Conservation (phyloP, 2,797 vertebrate species). For the Heteromormyrus szaboi region DNA sequence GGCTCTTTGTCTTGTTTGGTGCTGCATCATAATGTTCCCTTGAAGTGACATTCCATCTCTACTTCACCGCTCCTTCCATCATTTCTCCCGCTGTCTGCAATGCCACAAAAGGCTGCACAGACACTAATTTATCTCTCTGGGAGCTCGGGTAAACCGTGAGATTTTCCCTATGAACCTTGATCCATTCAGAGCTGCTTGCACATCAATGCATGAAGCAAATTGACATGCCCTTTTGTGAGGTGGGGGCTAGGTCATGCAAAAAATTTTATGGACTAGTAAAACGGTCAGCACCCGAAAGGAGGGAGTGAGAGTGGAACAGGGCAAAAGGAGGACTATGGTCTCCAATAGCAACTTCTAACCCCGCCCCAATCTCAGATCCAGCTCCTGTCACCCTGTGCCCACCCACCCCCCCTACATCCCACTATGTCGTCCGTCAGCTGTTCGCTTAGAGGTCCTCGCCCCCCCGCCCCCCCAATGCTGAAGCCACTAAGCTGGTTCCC, state of each 20-base stretch:
- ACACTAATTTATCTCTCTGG: neutral
- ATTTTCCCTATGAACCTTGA: neutral
- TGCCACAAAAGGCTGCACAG: neutral
- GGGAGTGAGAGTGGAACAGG: neutral
- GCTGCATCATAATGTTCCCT: neutral
- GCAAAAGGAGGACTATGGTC: neutral
- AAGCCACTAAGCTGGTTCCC: slow-evolving; percentile 11
- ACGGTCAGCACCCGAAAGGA: neutral
- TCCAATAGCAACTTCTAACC: slow-evolving; percentile 23
- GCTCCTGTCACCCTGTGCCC: no score
- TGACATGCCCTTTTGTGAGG: neutral
- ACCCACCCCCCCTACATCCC: neutral
- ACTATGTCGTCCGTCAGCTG: neutral
- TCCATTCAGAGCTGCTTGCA: neutral
- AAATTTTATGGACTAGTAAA: neutral
- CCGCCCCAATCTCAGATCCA: neutral
- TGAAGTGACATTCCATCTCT: neutral
- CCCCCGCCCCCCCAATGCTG: no score
- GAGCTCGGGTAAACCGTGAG: neutral
- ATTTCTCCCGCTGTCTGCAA: neutral
- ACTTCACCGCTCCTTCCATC: neutral
- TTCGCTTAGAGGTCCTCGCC: neutral
- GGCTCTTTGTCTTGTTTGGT: neutral
- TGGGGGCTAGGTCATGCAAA: neutral
- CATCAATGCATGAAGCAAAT: neutral